Evolutionary conservation across 2,113 vertebrate species (phyloP), one percentile per base, ranked within the genome.

Genomic region (Cettia cetti): DNA sequence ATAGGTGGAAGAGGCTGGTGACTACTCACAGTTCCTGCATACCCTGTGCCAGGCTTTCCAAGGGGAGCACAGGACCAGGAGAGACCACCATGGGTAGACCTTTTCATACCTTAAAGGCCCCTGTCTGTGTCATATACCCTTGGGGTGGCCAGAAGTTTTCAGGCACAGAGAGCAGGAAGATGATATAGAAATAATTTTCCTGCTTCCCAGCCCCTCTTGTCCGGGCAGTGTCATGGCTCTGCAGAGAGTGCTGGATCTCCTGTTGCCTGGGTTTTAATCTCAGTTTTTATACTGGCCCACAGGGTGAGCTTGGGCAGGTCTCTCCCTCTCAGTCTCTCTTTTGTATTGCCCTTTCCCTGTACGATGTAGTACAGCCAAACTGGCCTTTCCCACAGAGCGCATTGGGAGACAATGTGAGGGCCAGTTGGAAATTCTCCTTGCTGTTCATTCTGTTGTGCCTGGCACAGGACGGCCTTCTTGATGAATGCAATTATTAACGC

Each of bases 331-430:
- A 59, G n/a, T 59, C 21, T 57, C 56, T 59, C 2, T 89, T 93
- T 80, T 54, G 33, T 37, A 13, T 54, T 0, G 0, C 44, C 14
- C 23, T 85, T 92, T 24, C 13, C 8, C 8, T 63, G 0, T 57
- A 19, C 2, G 2, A 47, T 69, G 39, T 22, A 64, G 47, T 74
- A 39, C 42, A 61, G 23, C n/a, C 13, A 61, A 76, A 68, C 49
- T 49, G 54, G 49, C 14, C 10, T 88, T 77, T 78, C 24, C 39
- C 0, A 1, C 37, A 61, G 69, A 91, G 56, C 15, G 9, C 39
- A 27, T 57, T 74, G 35, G 56, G 47, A 92, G 18, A 20, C 44
- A 53, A 53, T 27, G 13, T 84, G 42, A 53, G 30, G 13, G 24
- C 44, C 56, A 31, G 19, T 9, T 86, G 77, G 81, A 86, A 75